Evolutionary conservation across 1,140 invertebrate species (phyloP), one percentile per base, ranked within the genome.

Genomic region (Drosophila kanapiae): DNA sequence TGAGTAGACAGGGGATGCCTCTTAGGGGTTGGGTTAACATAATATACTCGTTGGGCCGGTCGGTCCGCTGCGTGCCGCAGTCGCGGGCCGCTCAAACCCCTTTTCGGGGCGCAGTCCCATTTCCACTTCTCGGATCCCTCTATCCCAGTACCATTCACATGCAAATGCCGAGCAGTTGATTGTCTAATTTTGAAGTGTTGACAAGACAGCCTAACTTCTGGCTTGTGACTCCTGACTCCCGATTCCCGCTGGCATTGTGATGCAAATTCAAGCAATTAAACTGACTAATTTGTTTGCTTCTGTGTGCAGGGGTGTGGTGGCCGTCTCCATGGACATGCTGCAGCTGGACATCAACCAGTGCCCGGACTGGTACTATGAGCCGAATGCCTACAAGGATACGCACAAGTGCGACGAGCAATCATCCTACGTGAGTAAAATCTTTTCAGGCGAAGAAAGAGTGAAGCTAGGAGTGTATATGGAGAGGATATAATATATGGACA

Each of bases 281-380:
- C 49, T 81, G 70, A 82, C 86, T 87, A 91, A 86, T 91, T 91
- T 91, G 86, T 90, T 85, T 88, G 59, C 45, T 74, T 74, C 78
- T 60, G 59, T 60, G 59, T 68, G 79, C 94, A 99, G 98, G 93
- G 99, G 99, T 86, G 97, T 98, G 67, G 98, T 99, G 11, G 96
- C 97, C 70, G 98, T 99, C 18, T 97, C 97, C 37, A 98, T 99
- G 95, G 95, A 97, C 90, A 94, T 99, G 78, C 92, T 97, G 88
- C 96, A 98, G 86, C 93, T 99, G 82, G 98, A 99, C 93, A 96
- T 99, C 27, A 98, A 99, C 93, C 98, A 99, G 93, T 99, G 98
- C 92, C 97, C 98, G 38, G 96, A 97, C 93, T 95, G 96, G 92
- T 98, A 96, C 93, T 96, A 96, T 83, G 95, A 96, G 29, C 96